A percentile compares a stretch with the other conserved stretches of the same genome.
These are phyloP conservation scores for Brenthis daphne DNA, from an alignment of 2,888 invertebrate species.

Conservation along the genomic window DNA sequence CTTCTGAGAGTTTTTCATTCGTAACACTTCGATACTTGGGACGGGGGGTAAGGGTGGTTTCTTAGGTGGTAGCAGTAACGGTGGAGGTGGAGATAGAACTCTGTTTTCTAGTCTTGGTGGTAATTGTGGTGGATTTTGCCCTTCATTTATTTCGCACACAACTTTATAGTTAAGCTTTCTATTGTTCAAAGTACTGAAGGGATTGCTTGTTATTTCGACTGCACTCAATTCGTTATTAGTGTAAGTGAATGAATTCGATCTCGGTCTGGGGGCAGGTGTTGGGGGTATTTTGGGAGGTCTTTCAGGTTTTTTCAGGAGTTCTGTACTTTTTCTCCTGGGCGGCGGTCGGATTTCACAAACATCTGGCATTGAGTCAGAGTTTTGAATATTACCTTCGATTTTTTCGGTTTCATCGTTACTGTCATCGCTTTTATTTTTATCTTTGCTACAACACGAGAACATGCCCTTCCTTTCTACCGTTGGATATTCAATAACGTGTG, in stretches of 20 bases:
- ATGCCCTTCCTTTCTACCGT: slow-evolving; percentile 88
- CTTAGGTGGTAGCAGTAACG: slow-evolving; percentile 84
- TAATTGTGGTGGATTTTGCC: slow-evolving; percentile 75
- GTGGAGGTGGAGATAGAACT: slow-evolving; percentile 74
- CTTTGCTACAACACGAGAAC: slow-evolving; percentile 87
- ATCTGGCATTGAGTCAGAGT: slow-evolving; percentile 71
- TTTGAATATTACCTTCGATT: slow-evolving; percentile 62
- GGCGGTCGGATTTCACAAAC: slow-evolving; percentile 84
- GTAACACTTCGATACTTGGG: slow-evolving; percentile 83
- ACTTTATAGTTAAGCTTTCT: slow-evolving; percentile 73
- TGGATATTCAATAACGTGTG: slow-evolving; percentile 86
- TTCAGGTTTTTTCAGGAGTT: slow-evolving; percentile 80
- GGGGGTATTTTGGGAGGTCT: slow-evolving; percentile 85
- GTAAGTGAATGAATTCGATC: slow-evolving; percentile 82
- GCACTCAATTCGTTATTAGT: slow-evolving; percentile 69
- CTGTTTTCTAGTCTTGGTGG: slow-evolving; percentile 76
- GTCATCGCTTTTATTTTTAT: slow-evolving; percentile 79
- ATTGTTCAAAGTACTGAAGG: slow-evolving; percentile 74
- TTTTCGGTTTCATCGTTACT: slow-evolving; percentile 71
- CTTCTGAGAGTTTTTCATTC: slow-evolving; percentile 79
- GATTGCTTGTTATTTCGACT: slow-evolving; percentile 70
- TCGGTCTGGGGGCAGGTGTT: slow-evolving; percentile 76
- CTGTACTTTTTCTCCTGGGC: slow-evolving; percentile 82
- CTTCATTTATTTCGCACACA: slow-evolving; percentile 73
- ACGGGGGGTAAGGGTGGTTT: slow-evolving; percentile 89